Base-by-base conservation (phyloP, 2,888 invertebrate species). In the Epinotia brunnichana region DNA sequence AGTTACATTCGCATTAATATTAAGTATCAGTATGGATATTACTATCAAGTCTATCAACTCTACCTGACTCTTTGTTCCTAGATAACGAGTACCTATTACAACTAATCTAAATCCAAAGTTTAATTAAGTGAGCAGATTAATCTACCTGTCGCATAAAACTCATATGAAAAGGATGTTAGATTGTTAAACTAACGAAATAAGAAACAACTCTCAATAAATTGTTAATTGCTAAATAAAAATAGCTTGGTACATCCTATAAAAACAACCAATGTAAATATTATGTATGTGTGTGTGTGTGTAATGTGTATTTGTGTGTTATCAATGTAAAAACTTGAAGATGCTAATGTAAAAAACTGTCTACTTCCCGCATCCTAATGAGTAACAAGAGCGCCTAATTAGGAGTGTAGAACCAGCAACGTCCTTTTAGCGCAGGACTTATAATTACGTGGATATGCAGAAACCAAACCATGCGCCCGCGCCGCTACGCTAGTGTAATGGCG, bases 401-500 rank as follows among this genome's bases (percentile, higher is more conserved):
- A 54, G 54, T 41, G 48, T 41, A 56, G 56, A 66, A 21, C 66
- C 54, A 48, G 29, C 61, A 48, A 60, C 48, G 44, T 29, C 67
- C 67, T 61, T 71, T 70, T 53, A 51, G 56, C 81, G 89, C 87
- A 87, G 86, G 83, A 84, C 82, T 83, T 84, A 87, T 87, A 86
- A 86, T 85, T 87, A 87, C 87, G 54, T 54, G 84, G 85, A 86
- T 88, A 89, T 89, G 89, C 88, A 89, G 88, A 81, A 84, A 24
- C 2, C 2, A 24, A 24, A 81, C 83, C 81, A 83, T 87, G 87
- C 87, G 88, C 86, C 76, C 77, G 83, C 87, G 89, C 88, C 79
- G 77, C 75, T 90, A 92, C 79, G 77, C 75, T 90, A 92, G 92
- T 92, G 88, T 87, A 86, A 92, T 91, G 92, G 91, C 91, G 89